phyloP scores from a whole-genome alignment of 2,113 vertebrate genomes.

The Barnardius zonarius region DNA sequence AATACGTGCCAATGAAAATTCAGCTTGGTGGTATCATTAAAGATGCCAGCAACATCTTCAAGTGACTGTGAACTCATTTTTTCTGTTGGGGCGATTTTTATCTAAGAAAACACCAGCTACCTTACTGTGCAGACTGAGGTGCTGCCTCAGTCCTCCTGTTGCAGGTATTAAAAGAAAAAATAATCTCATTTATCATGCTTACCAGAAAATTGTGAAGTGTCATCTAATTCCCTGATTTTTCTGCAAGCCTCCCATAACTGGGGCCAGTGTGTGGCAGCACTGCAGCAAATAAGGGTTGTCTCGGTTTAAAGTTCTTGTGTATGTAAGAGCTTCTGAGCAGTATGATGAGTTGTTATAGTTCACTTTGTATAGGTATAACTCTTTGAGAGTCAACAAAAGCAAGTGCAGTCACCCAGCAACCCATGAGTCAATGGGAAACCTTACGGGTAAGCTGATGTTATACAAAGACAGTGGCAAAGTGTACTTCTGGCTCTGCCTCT shows the following conservation, averaged over 20 bases:
- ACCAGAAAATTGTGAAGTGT: not conserved
- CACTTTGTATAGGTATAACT: not conserved
- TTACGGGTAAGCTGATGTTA: not conserved
- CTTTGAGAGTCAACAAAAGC: fast-evolving
- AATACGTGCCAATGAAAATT: not conserved
- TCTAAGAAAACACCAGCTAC: not conserved
- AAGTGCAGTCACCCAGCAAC: not conserved
- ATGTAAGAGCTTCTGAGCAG: not conserved
- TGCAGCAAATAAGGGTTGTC: not conserved
- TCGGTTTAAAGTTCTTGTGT: not conserved
- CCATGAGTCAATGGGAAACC: not conserved
- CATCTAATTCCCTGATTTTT: not conserved
- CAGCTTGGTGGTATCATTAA: not conserved
- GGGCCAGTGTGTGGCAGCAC: not conserved
- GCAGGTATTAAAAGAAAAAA: not conserved
- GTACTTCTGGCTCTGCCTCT: not conserved
- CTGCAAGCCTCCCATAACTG: not conserved
- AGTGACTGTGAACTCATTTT: not conserved
- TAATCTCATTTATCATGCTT: not conserved
- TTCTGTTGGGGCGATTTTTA: not conserved
- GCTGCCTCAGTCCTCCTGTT: not conserved
- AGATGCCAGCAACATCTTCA: not conserved
- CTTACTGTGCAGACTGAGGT: not conserved
- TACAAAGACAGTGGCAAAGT: not conserved
- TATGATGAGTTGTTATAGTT: not conserved